These are phyloP conservation scores for Patiria pectinifera DNA, from an alignment of 53 echinoderm and acorn worm genomes.

Conservation along the genomic window DNA sequence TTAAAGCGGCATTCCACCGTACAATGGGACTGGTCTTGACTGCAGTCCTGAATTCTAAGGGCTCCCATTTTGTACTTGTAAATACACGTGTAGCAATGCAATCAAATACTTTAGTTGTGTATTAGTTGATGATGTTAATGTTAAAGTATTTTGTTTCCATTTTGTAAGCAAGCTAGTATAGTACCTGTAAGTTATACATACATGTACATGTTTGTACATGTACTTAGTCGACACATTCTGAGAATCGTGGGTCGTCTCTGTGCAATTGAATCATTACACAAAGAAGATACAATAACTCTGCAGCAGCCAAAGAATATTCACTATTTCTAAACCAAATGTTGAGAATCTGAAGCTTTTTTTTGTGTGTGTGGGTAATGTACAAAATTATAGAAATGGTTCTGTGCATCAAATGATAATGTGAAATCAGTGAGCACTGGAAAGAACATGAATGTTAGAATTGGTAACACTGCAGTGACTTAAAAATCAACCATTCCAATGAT, in stretches of 20 bases:
- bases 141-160: background rate
- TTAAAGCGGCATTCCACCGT: no score
- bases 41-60: background rate
- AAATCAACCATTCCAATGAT: background rate
- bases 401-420: background rate
- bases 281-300: background rate
- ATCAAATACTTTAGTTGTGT: background rate
- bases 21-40: no score
- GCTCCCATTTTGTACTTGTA: background rate
- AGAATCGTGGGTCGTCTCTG: background rate
- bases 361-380: no score
- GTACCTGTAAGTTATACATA: background rate
- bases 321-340: background rate
- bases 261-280: background rate
- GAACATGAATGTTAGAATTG: background rate
- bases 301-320: background rate
- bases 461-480: background rate
- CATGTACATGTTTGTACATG: background rate
- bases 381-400: background rate
- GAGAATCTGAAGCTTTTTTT: background rate
- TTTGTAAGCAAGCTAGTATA: background rate
- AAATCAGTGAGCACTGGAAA: background rate
- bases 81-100: background rate
- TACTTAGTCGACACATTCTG: no score
- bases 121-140: background rate